Conservation (phyloP, 2,113 vertebrate species). For the Cinclus mexicanus region DNA sequence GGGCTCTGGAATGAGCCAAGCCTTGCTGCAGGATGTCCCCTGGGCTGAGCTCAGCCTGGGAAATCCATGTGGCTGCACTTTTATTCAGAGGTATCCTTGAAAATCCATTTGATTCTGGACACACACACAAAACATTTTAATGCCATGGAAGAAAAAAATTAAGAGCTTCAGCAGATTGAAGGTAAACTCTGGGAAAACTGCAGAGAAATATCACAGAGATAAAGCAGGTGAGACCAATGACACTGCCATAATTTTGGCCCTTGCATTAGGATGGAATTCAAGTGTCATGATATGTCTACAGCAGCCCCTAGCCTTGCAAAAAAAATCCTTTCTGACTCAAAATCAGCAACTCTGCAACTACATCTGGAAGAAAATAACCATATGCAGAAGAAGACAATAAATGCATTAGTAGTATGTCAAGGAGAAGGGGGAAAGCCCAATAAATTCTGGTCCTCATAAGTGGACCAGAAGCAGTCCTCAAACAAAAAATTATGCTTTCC, state of each 20-base stretch:
- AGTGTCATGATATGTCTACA: background rate
- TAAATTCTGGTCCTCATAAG: background rate
- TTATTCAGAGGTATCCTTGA: background rate
- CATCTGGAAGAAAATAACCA: background rate
- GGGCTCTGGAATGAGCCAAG: background rate
- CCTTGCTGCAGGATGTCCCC: background rate
- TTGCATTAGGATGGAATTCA: background rate
- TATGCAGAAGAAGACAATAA: background rate
- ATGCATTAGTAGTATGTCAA: background rate
- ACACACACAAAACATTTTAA: background rate
- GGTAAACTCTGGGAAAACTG: background rate
- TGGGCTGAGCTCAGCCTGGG: background rate
- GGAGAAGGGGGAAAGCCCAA: background rate
- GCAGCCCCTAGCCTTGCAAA: background rate
- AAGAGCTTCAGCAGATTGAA: background rate
- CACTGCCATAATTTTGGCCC: background rate
- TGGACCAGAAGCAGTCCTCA: background rate
- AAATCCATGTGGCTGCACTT: background rate
- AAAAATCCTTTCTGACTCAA: background rate
- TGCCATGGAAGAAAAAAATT: background rate
- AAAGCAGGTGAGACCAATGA: background rate
- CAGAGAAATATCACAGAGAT: background rate
- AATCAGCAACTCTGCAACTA: background rate
- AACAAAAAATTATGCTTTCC: background rate
- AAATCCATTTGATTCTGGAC: background rate